Base-by-base conservation (phyloP, 2,888 invertebrate species). In the Microctonus brassicae region DNA sequence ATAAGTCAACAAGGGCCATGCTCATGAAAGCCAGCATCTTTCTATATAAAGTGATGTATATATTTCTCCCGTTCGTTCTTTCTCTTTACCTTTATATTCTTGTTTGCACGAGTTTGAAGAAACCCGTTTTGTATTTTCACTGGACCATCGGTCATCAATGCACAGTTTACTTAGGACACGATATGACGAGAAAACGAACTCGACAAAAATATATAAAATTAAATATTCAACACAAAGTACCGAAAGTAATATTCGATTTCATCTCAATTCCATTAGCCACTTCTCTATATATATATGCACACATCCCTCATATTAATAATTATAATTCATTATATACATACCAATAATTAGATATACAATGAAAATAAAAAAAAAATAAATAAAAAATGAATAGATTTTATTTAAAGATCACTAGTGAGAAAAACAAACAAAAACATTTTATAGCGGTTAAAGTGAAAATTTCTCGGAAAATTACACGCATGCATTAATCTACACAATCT, bases 71-170 rank as follows among this genome's bases (percentile, higher is more conserved):
- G 33, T 13, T 66, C 36, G 4, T 13, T 70, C 42, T 57, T 53
- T 77, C 76, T 76, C 55, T 57, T 58, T 33, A 34, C 53, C 33
- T 72, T 74, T 73, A 69, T 74, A 73, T 76, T 77, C 75, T 77
- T 86, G 84, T 86, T 86, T 86, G 86, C 86, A 84, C 84, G 85
- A 84, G 82, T 84, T 84, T 83, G 81, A 85, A 82, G 83, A 85
- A 85, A 86, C 86, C 83, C 84, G 84, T 85, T 85, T 82, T 80
- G 75, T 78, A 76, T 78, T 77, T 76, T 79, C 77, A 65, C 76
- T 70, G 69, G 64, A 66, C 72, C 77, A 74, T 75, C 70, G 75
- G 74, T 71, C 74, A 69, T 70, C 73, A 64, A 71, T 47, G 71
- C 63, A 64, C 72, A 68, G 64, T 71, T 69, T 73, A 72, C 73